phyloP scores from a whole-genome alignment of 2,797 vertebrate genomes.

The Halcyon badia region DNA sequence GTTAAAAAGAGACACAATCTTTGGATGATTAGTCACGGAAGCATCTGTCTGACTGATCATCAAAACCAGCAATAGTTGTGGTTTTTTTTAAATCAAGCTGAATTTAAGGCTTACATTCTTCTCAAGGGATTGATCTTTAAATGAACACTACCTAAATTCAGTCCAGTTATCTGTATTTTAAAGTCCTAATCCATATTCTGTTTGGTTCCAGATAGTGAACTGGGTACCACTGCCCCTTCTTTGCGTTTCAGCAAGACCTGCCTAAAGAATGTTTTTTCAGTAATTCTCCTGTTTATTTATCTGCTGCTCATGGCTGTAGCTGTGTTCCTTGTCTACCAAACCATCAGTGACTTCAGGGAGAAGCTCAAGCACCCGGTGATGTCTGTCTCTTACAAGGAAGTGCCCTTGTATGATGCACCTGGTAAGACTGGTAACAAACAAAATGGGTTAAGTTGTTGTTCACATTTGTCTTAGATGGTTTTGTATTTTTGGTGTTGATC shows the following conservation, averaged over 20 bases:
- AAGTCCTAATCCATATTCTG: neutral
- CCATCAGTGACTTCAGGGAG: conserved; percentile 92
- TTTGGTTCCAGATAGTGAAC: conserved; percentile 82
- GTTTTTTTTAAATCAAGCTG: neutral
- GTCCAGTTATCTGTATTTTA: neutral
- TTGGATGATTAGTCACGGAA: neutral
- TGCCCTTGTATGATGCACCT: conserved; percentile 89
- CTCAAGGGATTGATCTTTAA: neutral
- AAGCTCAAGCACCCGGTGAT: conserved; percentile 95
- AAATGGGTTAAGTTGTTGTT: neutral
- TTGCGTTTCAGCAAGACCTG: conserved; percentile 90
- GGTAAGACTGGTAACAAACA: conserved; percentile 78
- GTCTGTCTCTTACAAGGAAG: conserved; percentile 96
- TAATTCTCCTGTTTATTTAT: conserved; percentile 94
- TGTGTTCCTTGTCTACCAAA: conserved; percentile 95
- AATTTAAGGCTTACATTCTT: neutral
- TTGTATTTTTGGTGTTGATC: neutral
- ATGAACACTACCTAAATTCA: neutral
- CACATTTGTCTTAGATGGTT: neutral
- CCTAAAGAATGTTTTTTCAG: conserved; percentile 93
- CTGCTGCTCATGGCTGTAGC: conserved; percentile 93
- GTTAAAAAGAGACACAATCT: neutral
- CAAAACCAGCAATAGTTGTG: neutral
- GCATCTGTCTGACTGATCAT: neutral
- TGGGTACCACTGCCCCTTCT: conserved; percentile 71